A percentile compares a stretch with the other conserved stretches of the same genome.
phyloP scores from a whole-genome alignment of 2,113 vertebrate genomes.

The Ahaetulla prasina region DNA sequence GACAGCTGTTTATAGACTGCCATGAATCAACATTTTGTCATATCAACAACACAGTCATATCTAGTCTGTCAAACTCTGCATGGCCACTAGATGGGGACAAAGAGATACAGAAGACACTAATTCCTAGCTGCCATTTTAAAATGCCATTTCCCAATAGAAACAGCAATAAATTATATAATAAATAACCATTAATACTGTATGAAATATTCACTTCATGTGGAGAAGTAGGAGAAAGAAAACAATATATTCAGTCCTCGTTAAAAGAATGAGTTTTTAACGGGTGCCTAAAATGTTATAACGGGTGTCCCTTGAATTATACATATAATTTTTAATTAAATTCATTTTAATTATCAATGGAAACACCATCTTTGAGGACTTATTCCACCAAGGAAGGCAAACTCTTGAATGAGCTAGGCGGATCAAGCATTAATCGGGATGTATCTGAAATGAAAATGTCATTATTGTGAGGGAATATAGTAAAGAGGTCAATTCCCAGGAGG shows the following conservation, averaged over 20 bases:
- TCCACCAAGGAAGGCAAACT: background rate
- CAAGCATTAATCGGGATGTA: background rate
- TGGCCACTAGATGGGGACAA: background rate
- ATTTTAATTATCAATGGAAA: background rate
- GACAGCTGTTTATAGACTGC: background rate
- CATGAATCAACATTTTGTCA: background rate
- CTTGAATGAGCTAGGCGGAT: background rate
- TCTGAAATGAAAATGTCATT: background rate
- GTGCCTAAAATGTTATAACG: background rate
- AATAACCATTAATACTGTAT: background rate
- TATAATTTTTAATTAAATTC: background rate
- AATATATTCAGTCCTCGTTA: background rate
- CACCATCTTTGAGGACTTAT: background rate
- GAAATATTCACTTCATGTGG: background rate
- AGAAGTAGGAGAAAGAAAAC: background rate
- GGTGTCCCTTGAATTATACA: background rate
- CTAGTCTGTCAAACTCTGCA: background rate
- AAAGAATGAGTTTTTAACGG: background rate
- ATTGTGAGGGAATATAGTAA: background rate
- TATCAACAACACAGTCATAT: background rate
- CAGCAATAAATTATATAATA: background rate
- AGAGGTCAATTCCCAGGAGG: background rate
- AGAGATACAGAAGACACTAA: background rate
- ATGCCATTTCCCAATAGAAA: background rate
- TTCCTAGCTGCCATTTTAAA: background rate